Evolutionary conservation across 1,140 invertebrate species (phyloP), one percentile per base, ranked within the genome.

Genomic region (Aporrectodea caliginosa): DNA sequence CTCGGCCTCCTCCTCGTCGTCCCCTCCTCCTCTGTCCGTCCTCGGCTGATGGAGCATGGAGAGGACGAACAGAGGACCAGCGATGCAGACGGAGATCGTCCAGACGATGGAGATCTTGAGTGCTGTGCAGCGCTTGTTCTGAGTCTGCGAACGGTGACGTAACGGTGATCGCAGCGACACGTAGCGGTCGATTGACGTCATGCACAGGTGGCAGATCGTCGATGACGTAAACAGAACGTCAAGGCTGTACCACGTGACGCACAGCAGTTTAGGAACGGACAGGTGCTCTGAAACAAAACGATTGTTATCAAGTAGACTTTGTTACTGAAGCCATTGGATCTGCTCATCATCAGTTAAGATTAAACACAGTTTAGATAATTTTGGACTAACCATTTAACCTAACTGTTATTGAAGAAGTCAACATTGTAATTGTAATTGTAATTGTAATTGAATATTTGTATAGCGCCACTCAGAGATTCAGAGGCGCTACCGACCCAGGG

Each of bases 141-240:
- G 71, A 29, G 69, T 31, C n/a, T 78, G 80, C 16, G 32, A 71
- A 14, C 71, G 70, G 43, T 79, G 73, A 31, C 43, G 91, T 27
- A 96, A 90, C 27, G 91, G 75, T 2, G 16, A 76, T n/a, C 32
- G 33, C 33, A 76, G 35, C 32, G 75, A 91, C 35, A 86, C 84
- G 78, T 82, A 84, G 84, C 95, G 91, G 78, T 94, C 94, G 69
- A 97, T 89, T 69, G 93, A 94, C 83, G 97, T 97, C 90, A 94
- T 95, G 85, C 94, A 95, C 94, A 97, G 95, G 90, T 97, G 95
- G 91, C 96, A 92, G 85, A 97, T 97, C 84, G 93, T 94, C 1
- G 94, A 93, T 0, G 93, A 94, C 84, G 95, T 97, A 31, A 94
- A 93, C 35, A 97, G 89, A 32, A 97, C 95, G 87, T 97, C 95